Conservation (phyloP, 2,888 invertebrate species). For the Adineta ricciae region DNA sequence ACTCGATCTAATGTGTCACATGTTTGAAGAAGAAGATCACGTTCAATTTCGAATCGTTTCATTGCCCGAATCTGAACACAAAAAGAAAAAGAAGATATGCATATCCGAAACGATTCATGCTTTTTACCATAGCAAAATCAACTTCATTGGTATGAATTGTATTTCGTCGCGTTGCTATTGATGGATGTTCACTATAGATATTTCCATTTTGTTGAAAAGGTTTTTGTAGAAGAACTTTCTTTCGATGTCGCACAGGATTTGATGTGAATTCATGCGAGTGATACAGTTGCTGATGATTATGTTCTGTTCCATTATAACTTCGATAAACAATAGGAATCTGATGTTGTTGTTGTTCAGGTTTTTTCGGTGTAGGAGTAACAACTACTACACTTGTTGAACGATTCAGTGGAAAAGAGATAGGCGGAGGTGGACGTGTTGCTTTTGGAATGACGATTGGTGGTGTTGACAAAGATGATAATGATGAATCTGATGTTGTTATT, state of each 20-base stretch:
- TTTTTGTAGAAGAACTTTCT: background rate
- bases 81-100: background rate
- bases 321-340: background rate
- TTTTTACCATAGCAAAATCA: background rate
- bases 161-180: background rate
- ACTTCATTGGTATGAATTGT: background rate
- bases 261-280: background rate
- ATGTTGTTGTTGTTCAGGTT: background rate
- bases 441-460: background rate
- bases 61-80: background rate
- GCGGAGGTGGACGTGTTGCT: background rate
- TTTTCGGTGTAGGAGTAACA: background rate
- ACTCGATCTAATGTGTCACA: conserved; percentile 2
- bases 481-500: background rate
- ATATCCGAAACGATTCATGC: background rate
- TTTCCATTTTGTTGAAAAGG: background rate
- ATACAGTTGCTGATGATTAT: background rate
- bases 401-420: background rate
- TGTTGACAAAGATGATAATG: background rate
- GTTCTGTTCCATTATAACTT: background rate
- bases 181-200: background rate
- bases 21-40: background rate
- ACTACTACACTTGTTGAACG: conserved; percentile 5
- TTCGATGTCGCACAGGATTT: background rate
- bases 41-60: background rate